Evolutionary conservation across 2,888 invertebrate species (phyloP).

Genomic region (Ecliptopera silaceata): DNA sequence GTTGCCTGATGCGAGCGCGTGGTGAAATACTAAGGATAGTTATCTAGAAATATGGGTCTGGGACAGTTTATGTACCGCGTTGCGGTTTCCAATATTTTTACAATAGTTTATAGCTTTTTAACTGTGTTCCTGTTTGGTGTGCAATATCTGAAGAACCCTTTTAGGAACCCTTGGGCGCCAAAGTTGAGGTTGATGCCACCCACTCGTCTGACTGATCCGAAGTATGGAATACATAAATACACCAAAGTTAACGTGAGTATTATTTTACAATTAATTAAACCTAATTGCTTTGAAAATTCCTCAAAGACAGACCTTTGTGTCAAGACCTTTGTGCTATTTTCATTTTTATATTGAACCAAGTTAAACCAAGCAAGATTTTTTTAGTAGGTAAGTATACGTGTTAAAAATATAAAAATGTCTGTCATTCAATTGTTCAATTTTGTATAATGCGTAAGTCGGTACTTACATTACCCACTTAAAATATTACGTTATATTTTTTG

Average conservation of each 20-base stretch:
- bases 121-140: constrained; percentile 49
- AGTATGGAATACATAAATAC: constrained; percentile 80
- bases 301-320: too few relatives aligned
- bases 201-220: constrained; percentile 68
- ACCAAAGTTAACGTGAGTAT: constrained; percentile 80
- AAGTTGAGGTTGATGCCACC: constrained; percentile 76
- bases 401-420: too few relatives aligned
- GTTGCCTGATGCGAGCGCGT: constrained; percentile 4
- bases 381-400: too few relatives aligned
- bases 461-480: too few relatives aligned
- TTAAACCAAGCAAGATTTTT: too few relatives aligned
- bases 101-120: constrained; percentile 49
- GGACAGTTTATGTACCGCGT: constrained; percentile 45
- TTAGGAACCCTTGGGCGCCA: constrained; percentile 54
- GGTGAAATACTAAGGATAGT: too few relatives aligned
- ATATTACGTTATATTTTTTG: too few relatives aligned
- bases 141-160: constrained; percentile 59
- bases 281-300: too few relatives aligned
- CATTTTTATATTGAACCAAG: too few relatives aligned
- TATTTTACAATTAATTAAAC: background rate
- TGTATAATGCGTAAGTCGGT: too few relatives aligned
- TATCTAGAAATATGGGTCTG: constrained; percentile 43
- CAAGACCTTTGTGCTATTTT: too few relatives aligned
- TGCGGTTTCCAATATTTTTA: constrained; percentile 50
- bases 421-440: too few relatives aligned